These are phyloP conservation scores for Odontothrips loti DNA, from an alignment of 2,888 invertebrate genomes.

Conservation along the genomic window DNA sequence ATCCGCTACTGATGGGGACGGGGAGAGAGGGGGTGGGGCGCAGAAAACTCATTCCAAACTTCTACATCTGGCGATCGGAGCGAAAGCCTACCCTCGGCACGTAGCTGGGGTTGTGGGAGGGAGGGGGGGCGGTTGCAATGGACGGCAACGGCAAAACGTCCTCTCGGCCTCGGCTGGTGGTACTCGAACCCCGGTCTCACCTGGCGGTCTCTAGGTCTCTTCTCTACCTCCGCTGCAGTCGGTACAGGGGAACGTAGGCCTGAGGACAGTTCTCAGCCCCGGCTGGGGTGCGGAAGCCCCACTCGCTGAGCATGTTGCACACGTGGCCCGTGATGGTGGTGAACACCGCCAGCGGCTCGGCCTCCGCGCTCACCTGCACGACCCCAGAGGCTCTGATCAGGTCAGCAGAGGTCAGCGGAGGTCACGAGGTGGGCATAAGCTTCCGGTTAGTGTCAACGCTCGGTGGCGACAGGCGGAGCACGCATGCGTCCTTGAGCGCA, in stretches of 20 bases:
- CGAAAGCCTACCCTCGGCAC: neutral
- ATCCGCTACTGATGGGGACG: too few species aligned
- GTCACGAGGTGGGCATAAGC: too few species aligned
- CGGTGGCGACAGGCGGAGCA: too few species aligned
- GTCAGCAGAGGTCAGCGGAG: too few species aligned
- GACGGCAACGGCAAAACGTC: too few species aligned
- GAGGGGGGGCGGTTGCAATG: neutral
- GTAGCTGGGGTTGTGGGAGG: neutral
- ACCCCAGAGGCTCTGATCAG: neutral
- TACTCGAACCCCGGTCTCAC: neutral
- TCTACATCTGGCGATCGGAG: neutral
- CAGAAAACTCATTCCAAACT: neutral
- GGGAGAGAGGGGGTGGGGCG: neutral
- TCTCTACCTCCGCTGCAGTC: neutral
- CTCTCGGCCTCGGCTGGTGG: too few species aligned
- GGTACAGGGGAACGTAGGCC: constrained; percentile 1
- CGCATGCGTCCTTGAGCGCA: too few species aligned
- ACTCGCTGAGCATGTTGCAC: neutral
- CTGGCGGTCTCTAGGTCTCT: neutral
- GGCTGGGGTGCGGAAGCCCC: neutral
- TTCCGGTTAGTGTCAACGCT: too few species aligned
- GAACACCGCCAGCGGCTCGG: neutral
- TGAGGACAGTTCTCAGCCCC: neutral
- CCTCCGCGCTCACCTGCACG: constrained; percentile 9
- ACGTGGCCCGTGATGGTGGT: neutral